Evolutionary conservation across 1,140 invertebrate species (phyloP).

Genomic region (Camponotus vicinus): DNA sequence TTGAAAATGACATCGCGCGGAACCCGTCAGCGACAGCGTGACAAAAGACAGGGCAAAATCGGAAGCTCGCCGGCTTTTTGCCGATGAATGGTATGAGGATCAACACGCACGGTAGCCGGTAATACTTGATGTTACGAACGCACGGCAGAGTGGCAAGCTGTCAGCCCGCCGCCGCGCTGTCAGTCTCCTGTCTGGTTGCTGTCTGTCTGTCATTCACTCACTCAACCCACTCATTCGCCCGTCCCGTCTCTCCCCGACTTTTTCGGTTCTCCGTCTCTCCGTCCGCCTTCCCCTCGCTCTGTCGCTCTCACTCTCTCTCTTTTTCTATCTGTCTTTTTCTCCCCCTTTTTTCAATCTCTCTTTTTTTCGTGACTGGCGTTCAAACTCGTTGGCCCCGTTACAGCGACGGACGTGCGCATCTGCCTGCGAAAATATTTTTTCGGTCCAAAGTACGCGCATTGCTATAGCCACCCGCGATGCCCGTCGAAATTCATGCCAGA

Average conservation of each 20-base stretch:
- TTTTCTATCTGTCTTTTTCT: slow-evolving; percentile 19
- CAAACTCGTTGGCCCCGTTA: slow-evolving; percentile 77
- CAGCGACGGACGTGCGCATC: slow-evolving; percentile 66
- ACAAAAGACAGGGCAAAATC: slow-evolving; percentile 68
- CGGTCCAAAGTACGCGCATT: slow-evolving; percentile 51
- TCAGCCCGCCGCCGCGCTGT: slow-evolving; percentile 82
- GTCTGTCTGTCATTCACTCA: slow-evolving; percentile 83
- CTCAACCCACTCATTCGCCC: slow-evolving; percentile 76
- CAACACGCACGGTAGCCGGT: slow-evolving; percentile 82
- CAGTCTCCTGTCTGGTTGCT: slow-evolving; percentile 84
- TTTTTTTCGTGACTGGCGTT: slow-evolving; percentile 74
- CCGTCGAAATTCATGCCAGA: slow-evolving; percentile 70
- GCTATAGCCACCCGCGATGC: slow-evolving; percentile 44
- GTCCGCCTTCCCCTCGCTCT: slow-evolving; percentile 18
- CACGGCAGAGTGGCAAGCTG: slow-evolving; percentile 79
- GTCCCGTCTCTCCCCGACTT: slow-evolving; percentile 73
- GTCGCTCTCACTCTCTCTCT: slow-evolving; percentile 35
- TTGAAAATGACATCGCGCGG: slow-evolving; percentile 67
- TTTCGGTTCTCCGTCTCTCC: slow-evolving; percentile 61
- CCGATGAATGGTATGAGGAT: slow-evolving; percentile 81
- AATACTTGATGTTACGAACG: slow-evolving; percentile 80
- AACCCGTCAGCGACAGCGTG: slow-evolving; percentile 54
- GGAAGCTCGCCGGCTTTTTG: slow-evolving; percentile 78
- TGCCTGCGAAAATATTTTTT: slow-evolving; percentile 77
- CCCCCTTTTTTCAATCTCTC: slow-evolving; percentile 62